phyloP scores from a whole-genome alignment of 2,888 invertebrate genomes.

The Axea sp. region DNA sequence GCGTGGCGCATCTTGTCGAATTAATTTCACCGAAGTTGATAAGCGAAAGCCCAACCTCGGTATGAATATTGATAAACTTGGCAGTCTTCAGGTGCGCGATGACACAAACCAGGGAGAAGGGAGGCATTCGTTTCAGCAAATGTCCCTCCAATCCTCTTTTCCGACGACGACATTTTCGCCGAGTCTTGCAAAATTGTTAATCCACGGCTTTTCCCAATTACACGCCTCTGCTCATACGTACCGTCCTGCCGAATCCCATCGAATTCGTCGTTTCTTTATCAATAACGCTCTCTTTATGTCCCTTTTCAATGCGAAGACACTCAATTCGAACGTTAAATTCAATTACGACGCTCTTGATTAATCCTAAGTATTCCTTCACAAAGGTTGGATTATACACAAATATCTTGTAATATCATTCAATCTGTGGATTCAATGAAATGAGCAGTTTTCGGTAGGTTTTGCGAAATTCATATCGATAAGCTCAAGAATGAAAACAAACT shows the following conservation, averaged over 20 bases:
- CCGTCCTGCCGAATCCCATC: constrained; percentile 49
- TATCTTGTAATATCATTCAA: constrained; percentile 30
- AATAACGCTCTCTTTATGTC: constrained; percentile 66
- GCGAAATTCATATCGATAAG: constrained; percentile 12
- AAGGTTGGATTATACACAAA: constrained; percentile 61
- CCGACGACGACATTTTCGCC: constrained; percentile 72
- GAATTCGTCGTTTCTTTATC: constrained; percentile 58
- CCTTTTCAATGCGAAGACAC: constrained; percentile 78
- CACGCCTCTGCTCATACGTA: constrained; percentile 63
- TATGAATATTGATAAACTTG: constrained; percentile 68
- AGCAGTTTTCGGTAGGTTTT: constrained; percentile 15
- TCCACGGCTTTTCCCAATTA: constrained; percentile 78
- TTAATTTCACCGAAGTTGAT: constrained; percentile 68
- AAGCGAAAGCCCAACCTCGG: constrained; percentile 61
- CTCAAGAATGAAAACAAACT: neutral
- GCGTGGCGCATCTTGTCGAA: constrained; percentile 61
- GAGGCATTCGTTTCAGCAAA: constrained; percentile 41
- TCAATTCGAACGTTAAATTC: constrained; percentile 78
- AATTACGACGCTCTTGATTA: constrained; percentile 77
- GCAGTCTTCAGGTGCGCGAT: constrained; percentile 30
- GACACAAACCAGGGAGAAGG: constrained; percentile 37
- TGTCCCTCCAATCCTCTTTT: constrained; percentile 67
- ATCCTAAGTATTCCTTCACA: constrained; percentile 73
- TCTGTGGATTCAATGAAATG: constrained; percentile 2
- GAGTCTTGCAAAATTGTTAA: constrained; percentile 79